These are phyloP conservation scores for Polydrusus tereticollis DNA, from an alignment of 2,888 invertebrate species.

Conservation along the genomic window DNA sequence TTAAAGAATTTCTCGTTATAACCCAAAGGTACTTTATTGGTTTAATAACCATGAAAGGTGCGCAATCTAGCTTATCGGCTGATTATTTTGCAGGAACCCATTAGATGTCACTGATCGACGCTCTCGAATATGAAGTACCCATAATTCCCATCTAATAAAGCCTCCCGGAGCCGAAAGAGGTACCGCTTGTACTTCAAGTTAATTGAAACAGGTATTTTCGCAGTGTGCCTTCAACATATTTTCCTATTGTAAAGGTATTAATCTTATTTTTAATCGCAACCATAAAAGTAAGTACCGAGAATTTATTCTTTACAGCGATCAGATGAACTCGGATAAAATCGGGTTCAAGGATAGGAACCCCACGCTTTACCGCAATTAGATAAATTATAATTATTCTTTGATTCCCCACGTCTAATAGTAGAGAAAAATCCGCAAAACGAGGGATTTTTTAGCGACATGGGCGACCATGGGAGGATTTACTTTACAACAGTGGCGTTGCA, in stretches of 20 bases:
- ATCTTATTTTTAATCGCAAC: conserved; percentile 33
- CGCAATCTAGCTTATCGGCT: conserved; percentile 6
- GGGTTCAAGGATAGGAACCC: conserved; percentile 55
- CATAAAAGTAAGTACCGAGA: conserved; percentile 23
- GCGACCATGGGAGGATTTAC: not conserved
- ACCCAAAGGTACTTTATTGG: conserved; percentile 7
- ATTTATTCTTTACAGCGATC: conserved; percentile 10
- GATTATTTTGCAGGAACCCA: conserved; percentile 19
- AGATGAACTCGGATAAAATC: conserved; percentile 54
- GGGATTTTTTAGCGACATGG: not conserved
- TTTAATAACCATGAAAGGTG: conserved; percentile 14
- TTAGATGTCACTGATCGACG: conserved; percentile 26
- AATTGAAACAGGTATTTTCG: conserved; percentile 29
- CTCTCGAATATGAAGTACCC: conserved; percentile 17
- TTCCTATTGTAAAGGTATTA: conserved; percentile 33
- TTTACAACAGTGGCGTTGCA: not conserved
- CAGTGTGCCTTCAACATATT: conserved; percentile 18
- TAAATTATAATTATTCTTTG: conserved; percentile 55
- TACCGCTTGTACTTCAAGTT: conserved; percentile 22
- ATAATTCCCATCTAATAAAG: conserved; percentile 26
- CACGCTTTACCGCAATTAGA: conserved; percentile 56
- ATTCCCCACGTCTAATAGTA: conserved; percentile 35
- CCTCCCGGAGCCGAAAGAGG: conserved; percentile 24
- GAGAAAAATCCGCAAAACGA: conserved; percentile 2
- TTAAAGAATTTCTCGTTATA: conserved; percentile 19